Evolutionary conservation across 1,140 invertebrate species (phyloP), one percentile per base, ranked within the genome.

Genomic region (Drosophila ogumai): DNA sequence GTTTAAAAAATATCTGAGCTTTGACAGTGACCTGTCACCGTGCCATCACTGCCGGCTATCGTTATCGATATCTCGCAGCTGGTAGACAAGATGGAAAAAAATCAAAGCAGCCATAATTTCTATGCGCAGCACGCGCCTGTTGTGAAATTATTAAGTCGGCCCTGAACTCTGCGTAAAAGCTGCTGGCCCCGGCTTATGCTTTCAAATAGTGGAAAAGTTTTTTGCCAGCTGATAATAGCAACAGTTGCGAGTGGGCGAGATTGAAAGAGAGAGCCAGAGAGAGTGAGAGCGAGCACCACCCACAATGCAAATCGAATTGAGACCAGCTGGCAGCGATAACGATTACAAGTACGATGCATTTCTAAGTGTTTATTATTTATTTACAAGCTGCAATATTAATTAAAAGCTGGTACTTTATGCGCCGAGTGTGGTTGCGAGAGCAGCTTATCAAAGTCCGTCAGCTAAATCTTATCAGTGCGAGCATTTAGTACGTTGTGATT

Each of bases 251-350:
- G 54, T 13, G 43, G 17, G 17, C 7, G 32, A 22, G 12, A 12
- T 5, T 28, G n/a, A 49, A 34, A 13, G 25, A 43, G 31, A 50
- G 36, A 50, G n/a, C 9, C 10, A 17, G 38, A 41, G 13, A 56
- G 32, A 44, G 28, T 17, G 40, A 17, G 34, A 44, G 59, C 36
- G 8, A 43, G 19, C 47, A 8, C 22, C 38, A 28, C 44, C 41
- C 41, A n/a, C 60, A 82, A 72, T 28, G 43, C 28, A 34, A 74
- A 63, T 25, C 25, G 31, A 52, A 60, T 85, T 77, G 72, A 54
- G 79, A 77, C 41, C 36, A 76, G 46, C 71, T 47, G 71, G 38
- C 49, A 77, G 46, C 84, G 84, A 87, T 87, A 87, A 87, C 84
- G 68, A 88, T 88, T 80, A 71, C 67, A 57, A n/a, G 31, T 50